A percentile compares a stretch with the other conserved stretches of the same genome.
Conservation (phyloP, 2,797 vertebrate genomes). For the Melanotaenia pygmaea region DNA sequence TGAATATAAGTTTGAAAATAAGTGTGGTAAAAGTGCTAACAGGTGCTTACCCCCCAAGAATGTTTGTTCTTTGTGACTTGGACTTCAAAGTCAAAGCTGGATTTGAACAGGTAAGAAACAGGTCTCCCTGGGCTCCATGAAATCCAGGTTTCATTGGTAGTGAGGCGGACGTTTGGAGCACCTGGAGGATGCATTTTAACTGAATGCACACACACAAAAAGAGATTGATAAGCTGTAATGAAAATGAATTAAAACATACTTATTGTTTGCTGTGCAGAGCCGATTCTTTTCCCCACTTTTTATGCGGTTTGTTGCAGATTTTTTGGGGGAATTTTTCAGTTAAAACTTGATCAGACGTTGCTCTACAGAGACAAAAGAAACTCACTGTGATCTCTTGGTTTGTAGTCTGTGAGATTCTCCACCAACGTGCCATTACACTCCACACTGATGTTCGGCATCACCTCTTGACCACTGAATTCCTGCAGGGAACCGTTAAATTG, state of each 20-base stretch:
- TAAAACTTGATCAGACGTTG: background rate
- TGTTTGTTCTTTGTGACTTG: slow-evolving; percentile 55
- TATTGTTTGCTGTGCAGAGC: background rate
- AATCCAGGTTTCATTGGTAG: slow-evolving; percentile 41
- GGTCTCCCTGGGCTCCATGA: slow-evolving; percentile 58
- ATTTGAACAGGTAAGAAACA: fast-evolving
- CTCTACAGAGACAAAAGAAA: background rate
- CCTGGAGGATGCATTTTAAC: slow-evolving; percentile 77
- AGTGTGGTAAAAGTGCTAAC: background rate
- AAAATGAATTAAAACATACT: background rate
- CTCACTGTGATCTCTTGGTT: slow-evolving; percentile 41
- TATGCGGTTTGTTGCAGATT: background rate
- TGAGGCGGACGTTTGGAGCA: slow-evolving; percentile 46
- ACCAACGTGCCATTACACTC: slow-evolving; percentile 52
- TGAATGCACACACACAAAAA: slow-evolving; percentile 39
- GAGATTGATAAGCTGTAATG: background rate
- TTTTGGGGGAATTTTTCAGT: background rate
- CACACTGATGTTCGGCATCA: slow-evolving; percentile 37
- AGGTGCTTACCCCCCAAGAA: slow-evolving; percentile 63
- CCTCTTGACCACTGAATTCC: background rate
- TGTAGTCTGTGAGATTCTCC: slow-evolving; percentile 13
- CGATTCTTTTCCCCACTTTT: background rate
- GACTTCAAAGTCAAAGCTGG: slow-evolving; percentile 50
- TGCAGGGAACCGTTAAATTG: slow-evolving; percentile 24
- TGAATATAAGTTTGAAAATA: background rate